Base-by-base conservation (phyloP, 2,113 vertebrate genomes). In the Embiotoca jacksoni region DNA sequence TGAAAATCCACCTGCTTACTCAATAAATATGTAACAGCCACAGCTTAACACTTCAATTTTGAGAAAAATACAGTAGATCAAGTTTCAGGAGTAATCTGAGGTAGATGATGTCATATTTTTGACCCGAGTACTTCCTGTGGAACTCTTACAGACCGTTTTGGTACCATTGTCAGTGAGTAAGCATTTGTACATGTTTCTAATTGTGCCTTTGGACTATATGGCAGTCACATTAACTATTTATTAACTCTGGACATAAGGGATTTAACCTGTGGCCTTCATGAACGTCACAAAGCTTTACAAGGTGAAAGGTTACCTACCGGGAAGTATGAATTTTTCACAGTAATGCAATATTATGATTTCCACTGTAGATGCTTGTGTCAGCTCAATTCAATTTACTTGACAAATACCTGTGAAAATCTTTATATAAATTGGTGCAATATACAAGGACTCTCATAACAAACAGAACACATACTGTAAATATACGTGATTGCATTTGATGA, bases 301-400 rank as follows among this genome's bases (percentile, higher is more conserved):
- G 67, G 71, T 82, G 54, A 76, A 62, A 81, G 67, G 63, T 85
- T 32, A 54, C 11, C n/a, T 32, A 54, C 11, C n/a, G 6, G 3
- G 11, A 14, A 33, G 58, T 54, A 5, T 7, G 3, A 31, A 2
- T 14, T 69, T 78, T 56, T 60, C 36, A 57, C 36, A n/a, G 13
- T 37, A 60, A 76, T 44, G 15, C n/a, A 52, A 52, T 70, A 63
- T 65, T 57, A 57, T 39, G 60, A 52, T 44, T 36, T 60, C 30
- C 23, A 32, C 8, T 7, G 49, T 50, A 0, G 50, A 73, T 36
- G 53, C 2, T 61, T 36, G 36, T 53, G 50, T 68, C 67, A 65
- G 10, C n/a, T 55, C 13, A 59, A 49, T 54, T 63, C 14, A 63
- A 65, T 75, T 75, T 6, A 57, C 37, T 60, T 53, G 69, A 85